These are phyloP conservation scores for Eretmochelys imbricata DNA, from an alignment of 2,113 vertebrate genomes.

Conservation along the genomic window DNA sequence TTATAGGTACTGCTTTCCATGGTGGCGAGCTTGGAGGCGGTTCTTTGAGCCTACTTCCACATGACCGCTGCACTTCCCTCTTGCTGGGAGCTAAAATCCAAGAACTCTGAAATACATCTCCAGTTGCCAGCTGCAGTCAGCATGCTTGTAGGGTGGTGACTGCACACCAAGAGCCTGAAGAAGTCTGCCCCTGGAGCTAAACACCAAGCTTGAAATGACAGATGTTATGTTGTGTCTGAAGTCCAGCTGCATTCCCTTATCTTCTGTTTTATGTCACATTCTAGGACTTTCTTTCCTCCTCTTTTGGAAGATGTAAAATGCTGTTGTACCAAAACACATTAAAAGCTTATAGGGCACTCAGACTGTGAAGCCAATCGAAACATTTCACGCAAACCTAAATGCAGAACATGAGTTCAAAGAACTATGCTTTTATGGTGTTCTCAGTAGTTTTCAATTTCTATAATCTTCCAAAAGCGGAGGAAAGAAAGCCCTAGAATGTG, in stretches of 20 bases:
- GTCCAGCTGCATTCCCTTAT: background rate
- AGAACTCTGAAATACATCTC: background rate
- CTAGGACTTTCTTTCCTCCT: background rate
- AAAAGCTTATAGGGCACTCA: background rate
- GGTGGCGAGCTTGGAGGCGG: background rate
- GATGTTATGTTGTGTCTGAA: background rate
- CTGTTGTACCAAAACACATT: background rate
- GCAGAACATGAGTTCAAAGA: background rate
- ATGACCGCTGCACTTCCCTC: background rate
- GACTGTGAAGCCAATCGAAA: background rate
- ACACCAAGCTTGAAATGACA: background rate
- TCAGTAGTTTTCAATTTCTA: background rate
- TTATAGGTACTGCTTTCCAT: background rate
- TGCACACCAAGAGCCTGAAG: background rate
- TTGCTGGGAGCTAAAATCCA: background rate
- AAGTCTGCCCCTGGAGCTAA: background rate
- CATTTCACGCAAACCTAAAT: background rate
- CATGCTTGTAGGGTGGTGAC: background rate
- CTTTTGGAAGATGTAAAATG: background rate
- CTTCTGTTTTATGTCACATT: background rate
- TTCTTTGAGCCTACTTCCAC: background rate
- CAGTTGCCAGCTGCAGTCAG: background rate
- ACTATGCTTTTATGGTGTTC: background rate
- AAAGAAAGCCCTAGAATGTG: background rate
- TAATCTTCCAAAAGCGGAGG: background rate